Evolutionary conservation across 23 tunicate genomes (phyloP), one percentile per base, ranked within the genome.

Genomic region (Styela plicata): DNA sequence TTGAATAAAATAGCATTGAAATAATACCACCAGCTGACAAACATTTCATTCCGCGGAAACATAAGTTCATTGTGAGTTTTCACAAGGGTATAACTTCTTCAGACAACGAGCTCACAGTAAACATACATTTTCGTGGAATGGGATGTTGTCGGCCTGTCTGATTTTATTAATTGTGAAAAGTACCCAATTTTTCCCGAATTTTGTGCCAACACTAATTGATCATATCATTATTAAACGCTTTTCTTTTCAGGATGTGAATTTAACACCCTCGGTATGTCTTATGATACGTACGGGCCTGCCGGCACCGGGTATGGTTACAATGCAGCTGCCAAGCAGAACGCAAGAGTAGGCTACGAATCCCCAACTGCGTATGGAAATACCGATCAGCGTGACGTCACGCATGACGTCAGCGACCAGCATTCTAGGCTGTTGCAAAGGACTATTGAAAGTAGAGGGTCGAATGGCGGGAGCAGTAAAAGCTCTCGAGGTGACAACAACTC

Each of bases 221-320:
- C n/a, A n/a, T n/a, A n/a, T n/a, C n/a, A n/a, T n/a, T n/a, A n/a
- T n/a, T n/a, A n/a, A n/a, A n/a, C n/a, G n/a, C n/a, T n/a, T n/a
- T n/a, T 28, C 13, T 5, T 44, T 71, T 21, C 66, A 76, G 81
- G 81, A n/a, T 76, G 81, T 53, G 81, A 76, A 53, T 76, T 33
- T 30, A 76, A 76, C 81, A 76, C 81, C 10, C 65, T 53, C 5
- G 66, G 66, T 24, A 53, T 52, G 33, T 26, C 81, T 5, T 76
- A 76, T 57, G 81, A 76, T 26, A 29, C 81, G 7, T 29, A 32
- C 52, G 81, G 81, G 10, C 63, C 52, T 27, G 81, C 66, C 24
- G 52, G 37, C 44, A 21, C 63, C 22, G 28, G 30, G 0, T 52
- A 52, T 24, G 63, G 64, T 44, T 76, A 76, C 31, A 36, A 44